A percentile compares a stretch with the other conserved stretches of the same genome.
These are phyloP conservation scores for Poecile montanus DNA, from an alignment of 2,797 vertebrate species.

Conservation along the genomic window DNA sequence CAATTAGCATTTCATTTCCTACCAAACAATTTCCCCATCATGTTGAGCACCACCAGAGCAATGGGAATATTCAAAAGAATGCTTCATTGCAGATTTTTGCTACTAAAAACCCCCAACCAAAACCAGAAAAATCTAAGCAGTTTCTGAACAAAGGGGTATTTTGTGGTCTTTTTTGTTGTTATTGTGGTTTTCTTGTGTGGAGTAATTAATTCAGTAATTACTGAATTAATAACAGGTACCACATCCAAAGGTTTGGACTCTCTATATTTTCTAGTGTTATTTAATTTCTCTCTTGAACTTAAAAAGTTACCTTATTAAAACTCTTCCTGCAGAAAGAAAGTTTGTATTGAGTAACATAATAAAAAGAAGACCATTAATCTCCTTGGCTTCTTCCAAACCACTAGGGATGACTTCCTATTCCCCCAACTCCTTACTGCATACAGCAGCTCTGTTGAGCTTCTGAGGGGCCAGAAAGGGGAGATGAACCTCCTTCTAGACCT, in stretches of 20 bases:
- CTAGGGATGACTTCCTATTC: fast-evolving
- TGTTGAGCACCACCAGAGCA: conserved; percentile 4
- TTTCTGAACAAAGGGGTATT: background rate
- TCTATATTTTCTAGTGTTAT: background rate
- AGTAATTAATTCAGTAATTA: background rate
- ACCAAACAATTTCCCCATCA: conserved; percentile 29
- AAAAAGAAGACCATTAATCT: background rate
- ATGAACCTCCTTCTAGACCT: background rate
- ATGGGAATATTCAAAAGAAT: background rate
- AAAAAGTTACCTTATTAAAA: background rate
- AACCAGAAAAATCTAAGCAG: background rate
- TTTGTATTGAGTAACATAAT: background rate
- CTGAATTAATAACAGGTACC: background rate
- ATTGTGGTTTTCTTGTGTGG: fast-evolving
- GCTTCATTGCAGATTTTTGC: background rate
- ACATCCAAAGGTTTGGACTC: background rate
- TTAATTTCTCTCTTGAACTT: background rate
- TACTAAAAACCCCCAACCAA: background rate
- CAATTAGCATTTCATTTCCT: conserved; percentile 61
- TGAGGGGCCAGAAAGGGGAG: background rate
- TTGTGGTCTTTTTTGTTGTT: background rate
- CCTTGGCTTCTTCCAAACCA: background rate
- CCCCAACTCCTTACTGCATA: background rate
- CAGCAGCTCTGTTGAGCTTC: background rate
- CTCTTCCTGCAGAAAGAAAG: background rate